These are phyloP conservation scores for Chymomyza caudatula DNA, from an alignment of 2,888 invertebrate genomes.

Conservation along the genomic window DNA sequence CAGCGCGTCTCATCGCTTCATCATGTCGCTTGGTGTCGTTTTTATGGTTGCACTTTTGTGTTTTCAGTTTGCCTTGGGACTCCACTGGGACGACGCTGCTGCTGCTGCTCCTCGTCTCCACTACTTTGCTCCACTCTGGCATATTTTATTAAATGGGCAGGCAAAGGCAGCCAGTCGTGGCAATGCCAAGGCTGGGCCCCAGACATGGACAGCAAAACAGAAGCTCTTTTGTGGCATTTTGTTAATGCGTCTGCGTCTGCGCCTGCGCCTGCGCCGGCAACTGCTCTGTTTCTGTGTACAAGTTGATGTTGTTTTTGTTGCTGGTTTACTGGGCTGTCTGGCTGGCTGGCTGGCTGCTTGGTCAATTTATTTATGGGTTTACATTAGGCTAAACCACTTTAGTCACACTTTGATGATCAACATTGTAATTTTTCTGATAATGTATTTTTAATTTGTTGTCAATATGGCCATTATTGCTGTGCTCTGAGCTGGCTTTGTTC, in stretches of 20 bases:
- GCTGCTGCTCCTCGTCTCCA: neutral
- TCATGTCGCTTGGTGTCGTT: conserved; percentile 64
- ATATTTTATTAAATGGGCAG: conserved; percentile 70
- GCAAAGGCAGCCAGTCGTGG: conserved; percentile 4
- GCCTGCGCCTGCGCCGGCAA: conserved; percentile 4
- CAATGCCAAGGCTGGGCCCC: neutral
- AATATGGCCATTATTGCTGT: conserved; percentile 4
- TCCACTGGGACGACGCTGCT: conserved; percentile 9
- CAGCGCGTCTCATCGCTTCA: conserved; percentile 9
- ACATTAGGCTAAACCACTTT: conserved; percentile 77
- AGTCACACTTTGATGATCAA: conserved; percentile 76
- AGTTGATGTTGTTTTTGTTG: conserved; percentile 29
- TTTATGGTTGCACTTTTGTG: conserved; percentile 73
- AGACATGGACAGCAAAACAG: conserved; percentile 58
- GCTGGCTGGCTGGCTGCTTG: conserved; percentile 12
- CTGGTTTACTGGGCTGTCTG: conserved; percentile 25
- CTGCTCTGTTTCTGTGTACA: conserved; percentile 6
- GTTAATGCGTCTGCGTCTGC: conserved; percentile 66
- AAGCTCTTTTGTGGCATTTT: conserved; percentile 74
- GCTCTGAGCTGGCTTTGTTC: neutral
- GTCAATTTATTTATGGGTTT: conserved; percentile 72
- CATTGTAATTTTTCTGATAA: conserved; percentile 47
- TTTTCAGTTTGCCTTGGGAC: conserved; percentile 43
- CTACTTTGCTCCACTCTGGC: conserved; percentile 46
- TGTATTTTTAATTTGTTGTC: conserved; percentile 18